These are phyloP conservation scores for Maconellicoccus hirsutus DNA, from an alignment of 1,140 invertebrate species.

Conservation along the genomic window DNA sequence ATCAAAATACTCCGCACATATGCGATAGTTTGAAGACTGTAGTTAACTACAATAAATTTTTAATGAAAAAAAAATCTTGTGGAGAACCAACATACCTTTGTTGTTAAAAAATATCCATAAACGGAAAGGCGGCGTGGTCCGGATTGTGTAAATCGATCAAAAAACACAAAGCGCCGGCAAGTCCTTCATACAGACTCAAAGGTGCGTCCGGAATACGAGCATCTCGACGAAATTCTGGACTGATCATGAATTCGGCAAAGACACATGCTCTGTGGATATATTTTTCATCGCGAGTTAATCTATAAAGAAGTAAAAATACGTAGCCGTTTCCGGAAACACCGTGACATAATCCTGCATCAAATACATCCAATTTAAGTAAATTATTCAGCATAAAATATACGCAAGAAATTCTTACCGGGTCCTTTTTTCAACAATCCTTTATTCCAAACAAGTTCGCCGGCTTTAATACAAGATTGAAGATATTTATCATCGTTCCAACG, in stretches of 20 bases:
- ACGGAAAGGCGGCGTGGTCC: conserved; percentile 65
- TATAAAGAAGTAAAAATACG: conserved; percentile 65
- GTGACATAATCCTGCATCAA: conserved; percentile 55
- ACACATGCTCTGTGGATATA: conserved; percentile 58
- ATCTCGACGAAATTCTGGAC: conserved; percentile 48
- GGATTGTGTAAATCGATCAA: conserved; percentile 63
- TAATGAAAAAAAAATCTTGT: no score
- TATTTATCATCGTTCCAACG: conserved; percentile 63
- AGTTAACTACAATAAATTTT: no score
- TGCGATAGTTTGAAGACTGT: no score
- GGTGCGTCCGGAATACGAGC: conserved; percentile 69
- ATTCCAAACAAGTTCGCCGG: conserved; percentile 64
- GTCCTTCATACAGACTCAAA: conserved; percentile 73
- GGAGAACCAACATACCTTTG: conserved; percentile 4
- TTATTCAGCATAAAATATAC: not conserved
- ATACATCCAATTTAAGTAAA: not conserved
- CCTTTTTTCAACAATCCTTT: conserved; percentile 71
- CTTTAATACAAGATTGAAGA: conserved; percentile 50
- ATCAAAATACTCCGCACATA: no score
- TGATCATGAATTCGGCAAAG: conserved; percentile 66
- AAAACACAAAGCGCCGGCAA: conserved; percentile 73
- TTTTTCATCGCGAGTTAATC: conserved; percentile 56
- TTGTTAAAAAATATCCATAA: conserved; percentile 46
- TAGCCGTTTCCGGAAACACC: conserved; percentile 76
- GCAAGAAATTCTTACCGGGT: conserved; percentile 37